Evolutionary conservation across 1,140 invertebrate genomes (phyloP), one percentile per base, ranked within the genome.

Genomic region (Mesaphorura yosii): DNA sequence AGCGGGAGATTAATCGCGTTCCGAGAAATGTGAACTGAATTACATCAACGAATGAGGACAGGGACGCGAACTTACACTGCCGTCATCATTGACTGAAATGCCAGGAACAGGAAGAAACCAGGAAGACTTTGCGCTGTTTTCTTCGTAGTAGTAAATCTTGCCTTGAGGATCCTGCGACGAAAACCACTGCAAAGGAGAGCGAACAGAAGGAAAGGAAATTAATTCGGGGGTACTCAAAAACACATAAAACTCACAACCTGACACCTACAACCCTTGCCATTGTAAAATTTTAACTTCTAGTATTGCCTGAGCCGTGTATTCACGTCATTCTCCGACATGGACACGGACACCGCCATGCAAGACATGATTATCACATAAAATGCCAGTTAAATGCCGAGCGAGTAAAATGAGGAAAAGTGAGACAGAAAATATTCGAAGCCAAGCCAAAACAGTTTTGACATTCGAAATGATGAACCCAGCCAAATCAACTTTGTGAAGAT

Each of bases 81-180:
- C 14, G 29, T 52, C 29, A 26, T 37, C 19, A 42, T 19, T 46
- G 42, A 27, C 34, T 27, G 39, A 29, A 15, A 48, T 48, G 5
- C 46, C 20, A 40, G 67, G 62, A 28, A 71, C 64, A 10, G 78
- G 78, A 17, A 80, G 68, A 37, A 71, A 71, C 78, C 77, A 80
- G 14, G 73, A 73, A 6, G 76, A 78, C 56, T 77, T 74, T 57
- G 71, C 71, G 48, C 74, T 75, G 55, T 78, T 75, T 65, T 79
- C 75, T 64, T 78, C 75, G 63, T 76, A 79, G 61, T 73, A 79
- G 66, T 79, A 80, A 26, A 77, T 70, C 47, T 75, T 71, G n/a
- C 77, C 77, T 64, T 75, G 71, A 3, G 69, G 65, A 66, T 78
- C 76, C 37, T 66, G 70, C n/a, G 76, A 76, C 10, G 75, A 72